These are phyloP conservation scores for Scaptomyza cyrtandrae DNA, from an alignment of 2,888 invertebrate species.

Conservation along the genomic window DNA sequence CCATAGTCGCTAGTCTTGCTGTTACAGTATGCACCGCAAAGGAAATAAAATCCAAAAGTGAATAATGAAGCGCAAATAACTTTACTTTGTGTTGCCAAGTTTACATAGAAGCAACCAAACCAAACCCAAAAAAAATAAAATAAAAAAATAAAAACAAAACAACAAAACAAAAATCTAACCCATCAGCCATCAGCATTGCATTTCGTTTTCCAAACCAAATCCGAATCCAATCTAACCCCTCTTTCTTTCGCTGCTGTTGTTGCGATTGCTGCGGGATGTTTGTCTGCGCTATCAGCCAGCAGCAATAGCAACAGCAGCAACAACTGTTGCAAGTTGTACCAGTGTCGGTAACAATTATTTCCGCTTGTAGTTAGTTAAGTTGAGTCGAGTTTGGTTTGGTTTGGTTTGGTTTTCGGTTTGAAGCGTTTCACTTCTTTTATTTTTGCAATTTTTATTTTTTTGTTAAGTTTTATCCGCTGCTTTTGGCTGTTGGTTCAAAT, in stretches of 20 bases:
- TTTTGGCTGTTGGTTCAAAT: conserved; percentile 56
- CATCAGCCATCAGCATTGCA: conserved; percentile 31
- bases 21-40: conserved; percentile 48
- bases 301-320: conserved; percentile 32
- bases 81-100: conserved; percentile 67
- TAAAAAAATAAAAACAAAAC: too few species aligned
- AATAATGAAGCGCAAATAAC: conserved; percentile 82
- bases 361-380: conserved; percentile 62
- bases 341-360: conserved; percentile 80
- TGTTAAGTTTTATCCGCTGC: conserved; percentile 24
- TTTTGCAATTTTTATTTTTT: background rate
- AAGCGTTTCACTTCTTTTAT: background rate
- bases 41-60: conserved; percentile 76
- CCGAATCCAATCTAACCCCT: conserved; percentile 23
- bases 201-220: conserved; percentile 53
- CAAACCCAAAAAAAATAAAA: too few species aligned
- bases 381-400: conserved; percentile 42
- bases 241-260: conserved; percentile 44
- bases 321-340: conserved; percentile 43
- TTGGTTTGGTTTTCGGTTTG: conserved; percentile 19
- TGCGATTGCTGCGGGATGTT: conserved; percentile 67
- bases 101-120: conserved; percentile 26
- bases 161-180: background rate
- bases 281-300: conserved; percentile 58
- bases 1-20: conserved; percentile 7